A percentile compares a stretch with the other conserved stretches of the same genome.
Conservation (phyloP, 2,888 invertebrate genomes). For the Ochropleura leucogaster region DNA sequence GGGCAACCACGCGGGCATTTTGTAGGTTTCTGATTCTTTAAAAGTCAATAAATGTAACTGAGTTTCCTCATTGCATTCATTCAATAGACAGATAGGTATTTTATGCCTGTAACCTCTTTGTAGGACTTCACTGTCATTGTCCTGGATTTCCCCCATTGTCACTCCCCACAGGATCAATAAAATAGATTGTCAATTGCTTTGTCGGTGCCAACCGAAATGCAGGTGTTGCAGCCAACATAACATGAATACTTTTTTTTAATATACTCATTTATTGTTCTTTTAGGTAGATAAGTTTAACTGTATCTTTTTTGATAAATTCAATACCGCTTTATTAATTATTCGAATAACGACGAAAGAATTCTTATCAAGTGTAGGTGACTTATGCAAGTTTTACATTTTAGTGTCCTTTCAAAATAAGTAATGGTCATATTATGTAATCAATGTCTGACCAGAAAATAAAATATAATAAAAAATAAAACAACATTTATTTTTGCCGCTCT, state of each 20-base stretch:
- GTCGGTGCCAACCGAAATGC: not conserved
- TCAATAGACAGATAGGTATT: not conserved
- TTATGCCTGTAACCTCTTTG: conserved; percentile 14
- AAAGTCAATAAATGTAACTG: conserved; percentile 48
- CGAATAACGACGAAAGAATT: not conserved
- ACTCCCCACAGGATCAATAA: not conserved
- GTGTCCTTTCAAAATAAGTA: not conserved
- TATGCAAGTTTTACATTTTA: not conserved
- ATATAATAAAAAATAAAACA: too few relatives aligned
- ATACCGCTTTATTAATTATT: not conserved
- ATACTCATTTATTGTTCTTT: not conserved
- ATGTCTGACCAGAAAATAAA: too few relatives aligned
- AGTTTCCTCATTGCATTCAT: conserved; percentile 52
- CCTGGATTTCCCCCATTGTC: not conserved
- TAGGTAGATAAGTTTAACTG: not conserved
- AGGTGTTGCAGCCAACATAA: not conserved
- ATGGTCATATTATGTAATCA: too few relatives aligned
- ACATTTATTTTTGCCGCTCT: not conserved
- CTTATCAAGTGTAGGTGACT: not conserved
- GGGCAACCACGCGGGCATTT: conserved; percentile 52
- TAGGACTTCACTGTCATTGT: conserved; percentile 38
- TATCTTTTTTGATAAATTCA: not conserved
- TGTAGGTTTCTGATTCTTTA: conserved; percentile 62
- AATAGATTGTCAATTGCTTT: not conserved
- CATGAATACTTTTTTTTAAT: too few relatives aligned